Evolutionary conservation across 2,888 invertebrate genomes (phyloP).

Genomic region (Drosophila flavopinicola): DNA sequence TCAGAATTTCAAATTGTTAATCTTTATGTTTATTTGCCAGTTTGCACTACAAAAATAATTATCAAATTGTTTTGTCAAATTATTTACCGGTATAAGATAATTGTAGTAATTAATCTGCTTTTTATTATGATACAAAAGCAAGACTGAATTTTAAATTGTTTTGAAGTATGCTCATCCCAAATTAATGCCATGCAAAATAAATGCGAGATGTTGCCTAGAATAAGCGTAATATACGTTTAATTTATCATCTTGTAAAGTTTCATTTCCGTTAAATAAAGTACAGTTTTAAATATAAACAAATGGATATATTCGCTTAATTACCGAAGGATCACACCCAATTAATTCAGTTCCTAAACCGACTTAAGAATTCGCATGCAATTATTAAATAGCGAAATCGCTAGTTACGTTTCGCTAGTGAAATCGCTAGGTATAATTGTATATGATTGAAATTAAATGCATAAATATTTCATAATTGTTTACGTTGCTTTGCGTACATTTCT

Average conservation of each 20-base stretch:
- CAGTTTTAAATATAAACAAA: no score
- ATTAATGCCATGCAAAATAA: constrained; percentile 41
- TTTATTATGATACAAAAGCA: constrained; percentile 36
- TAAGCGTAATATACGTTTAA: constrained; percentile 30
- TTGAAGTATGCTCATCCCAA: constrained; percentile 30
- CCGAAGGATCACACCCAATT: no score
- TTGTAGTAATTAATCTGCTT: constrained; percentile 30
- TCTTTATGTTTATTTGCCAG: constrained; percentile 9
- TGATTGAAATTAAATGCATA: no score
- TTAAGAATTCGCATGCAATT: no score
- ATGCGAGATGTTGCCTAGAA: constrained; percentile 11
- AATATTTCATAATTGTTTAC: no score
- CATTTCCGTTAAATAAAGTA: neutral
- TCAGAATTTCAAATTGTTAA: constrained; percentile 11
- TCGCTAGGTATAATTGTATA: no score
- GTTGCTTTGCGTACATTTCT: no score
- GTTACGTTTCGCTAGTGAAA: no score
- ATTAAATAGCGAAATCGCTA: no score
- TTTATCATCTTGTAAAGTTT: constrained; percentile 37
- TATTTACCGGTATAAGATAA: constrained; percentile 7
- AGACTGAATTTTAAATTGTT: constrained; percentile 46
- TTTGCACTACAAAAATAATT: neutral
- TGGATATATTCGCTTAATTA: no score
- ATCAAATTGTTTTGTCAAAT: constrained; percentile 16
- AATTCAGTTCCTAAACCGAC: no score